Conservation (phyloP, 2,888 invertebrate species). For the Hirtodrosophila alboralis region DNA sequence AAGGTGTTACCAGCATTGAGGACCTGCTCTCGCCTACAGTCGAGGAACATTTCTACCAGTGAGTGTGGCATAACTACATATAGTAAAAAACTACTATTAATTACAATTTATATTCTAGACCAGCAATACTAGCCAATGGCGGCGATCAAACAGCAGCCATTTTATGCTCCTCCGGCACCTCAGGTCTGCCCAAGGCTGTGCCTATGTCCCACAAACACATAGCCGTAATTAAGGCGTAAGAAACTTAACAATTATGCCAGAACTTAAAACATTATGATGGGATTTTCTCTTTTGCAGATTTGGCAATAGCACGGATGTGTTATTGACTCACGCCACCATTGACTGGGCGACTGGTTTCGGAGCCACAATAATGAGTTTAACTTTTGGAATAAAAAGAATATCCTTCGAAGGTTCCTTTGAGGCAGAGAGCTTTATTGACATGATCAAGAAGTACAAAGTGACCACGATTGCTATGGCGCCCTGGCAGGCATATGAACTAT, state of each 20-base stretch:
- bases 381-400: constrained; percentile 45
- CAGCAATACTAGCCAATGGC: constrained; percentile 24
- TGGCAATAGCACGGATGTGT: constrained; percentile 37
- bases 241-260: accelerated
- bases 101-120: constrained; percentile 21
- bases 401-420: constrained; percentile 54
- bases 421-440: constrained; percentile 40
- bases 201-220: constrained; percentile 50
- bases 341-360: constrained; percentile 73
- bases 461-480: constrained; percentile 48
- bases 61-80: constrained; percentile 10
- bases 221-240: constrained; percentile 37
- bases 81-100: neutral
- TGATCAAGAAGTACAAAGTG: constrained; percentile 57
- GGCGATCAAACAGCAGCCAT: constrained; percentile 57
- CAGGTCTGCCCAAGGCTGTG: constrained; percentile 71
- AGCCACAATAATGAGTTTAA: constrained; percentile 20
- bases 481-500: constrained; percentile 52
- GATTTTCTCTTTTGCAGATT: constrained; percentile 11
- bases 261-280: neutral
- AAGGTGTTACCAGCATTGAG: constrained; percentile 42
- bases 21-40: constrained; percentile 42
- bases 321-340: constrained; percentile 59
- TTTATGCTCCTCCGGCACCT: constrained; percentile 73
- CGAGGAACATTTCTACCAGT: constrained; percentile 38